These are phyloP conservation scores for Halisarca cf. caerulea DNA, from an alignment of 37 sponge, comb jelly and placozoan genomes.

Conservation along the genomic window DNA sequence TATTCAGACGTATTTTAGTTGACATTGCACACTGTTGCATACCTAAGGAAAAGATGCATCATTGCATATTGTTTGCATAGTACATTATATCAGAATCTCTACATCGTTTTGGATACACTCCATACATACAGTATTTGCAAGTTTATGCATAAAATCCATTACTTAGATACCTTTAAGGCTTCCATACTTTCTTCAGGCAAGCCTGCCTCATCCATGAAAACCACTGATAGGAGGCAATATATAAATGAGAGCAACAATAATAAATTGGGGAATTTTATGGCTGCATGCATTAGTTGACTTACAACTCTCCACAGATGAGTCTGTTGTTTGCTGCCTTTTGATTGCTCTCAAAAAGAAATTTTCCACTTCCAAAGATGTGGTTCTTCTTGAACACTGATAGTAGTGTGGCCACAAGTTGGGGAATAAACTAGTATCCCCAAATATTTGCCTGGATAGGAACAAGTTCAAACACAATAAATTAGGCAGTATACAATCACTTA, in stretches of 20 bases:
- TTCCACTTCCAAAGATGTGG: slow-evolving; percentile 88
- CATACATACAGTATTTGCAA: too few species aligned
- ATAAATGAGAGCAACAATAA: too few species aligned
- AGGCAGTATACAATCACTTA: slow-evolving; percentile 79
- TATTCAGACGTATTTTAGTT: too few species aligned
- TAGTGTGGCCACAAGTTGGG: slow-evolving; percentile 68
- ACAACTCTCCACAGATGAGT: too few species aligned
- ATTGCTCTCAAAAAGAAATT: slow-evolving; percentile 84
- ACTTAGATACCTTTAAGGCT: slow-evolving; percentile 76
- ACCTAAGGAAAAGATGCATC: too few species aligned
- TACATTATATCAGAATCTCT: too few species aligned
- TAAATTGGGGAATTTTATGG: too few species aligned
- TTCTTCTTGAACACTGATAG: slow-evolving; percentile 90
- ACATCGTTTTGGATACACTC: too few species aligned
- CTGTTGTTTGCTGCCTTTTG: slow-evolving; percentile 61
- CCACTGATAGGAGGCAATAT: slow-evolving; percentile 43
- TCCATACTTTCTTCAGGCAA: slow-evolving; percentile 92
- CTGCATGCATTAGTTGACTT: too few species aligned
- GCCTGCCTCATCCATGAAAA: slow-evolving; percentile 96
- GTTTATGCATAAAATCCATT: too few species aligned
- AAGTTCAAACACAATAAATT: neutral
- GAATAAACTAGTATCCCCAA: slow-evolving; percentile 64
- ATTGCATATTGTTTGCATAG: too few species aligned
- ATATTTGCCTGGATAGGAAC: slow-evolving; percentile 28
- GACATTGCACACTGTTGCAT: too few species aligned